Base-by-base conservation (phyloP, 2,113 vertebrate genomes). In the Seriola rivoliana region DNA sequence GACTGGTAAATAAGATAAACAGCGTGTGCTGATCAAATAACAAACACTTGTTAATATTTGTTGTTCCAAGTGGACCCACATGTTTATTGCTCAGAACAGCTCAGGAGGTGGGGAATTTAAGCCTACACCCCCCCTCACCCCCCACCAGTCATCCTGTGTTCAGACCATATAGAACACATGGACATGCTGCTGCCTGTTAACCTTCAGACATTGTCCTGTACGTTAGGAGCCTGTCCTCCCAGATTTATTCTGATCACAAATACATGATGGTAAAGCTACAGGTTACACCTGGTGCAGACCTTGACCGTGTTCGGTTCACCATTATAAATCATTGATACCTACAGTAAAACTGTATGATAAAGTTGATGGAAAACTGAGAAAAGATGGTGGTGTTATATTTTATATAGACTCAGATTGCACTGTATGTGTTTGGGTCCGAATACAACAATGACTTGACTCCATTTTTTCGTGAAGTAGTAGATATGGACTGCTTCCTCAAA, bases 151-250 rank as follows among this genome's bases (percentile, higher is more conserved):
- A 50, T 55, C 46, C 44, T 44, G 52, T 52, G 16, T 73, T 65
- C 16, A 70, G 8, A 44, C 70, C 44, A 52, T 72, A 76, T 57
- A 62, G 55, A 52, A 36, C 1, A 63, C 58, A 60, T 59, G n/a
- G 40, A 34, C 63, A 70, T 71, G 36, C n/a, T 60, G 52, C n/a
- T 68, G 29, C 34, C 64, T 72, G 55, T 75, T 74, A 83, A 78
- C 75, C 55, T 59, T 79, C 48, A 77, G 62, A 68, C 16, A 44
- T 38, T 23, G 79, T 70, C 78, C 63, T 75, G 77, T 71, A 58
- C 0, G 0, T 64, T 40, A 32, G 46, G 32, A 44, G 42, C 21
- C n/a, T n/a, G 3, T 14, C 17, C 57, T 71, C 50, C 65, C 57
- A 68, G 46, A 8, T 72, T 36, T 11, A n/a, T 40, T 65, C 23